Evolutionary conservation across 30 jellyfish, hydroid and myxozoan genomes (phyloP).

Genomic region (Rhopilema esculentum): DNA sequence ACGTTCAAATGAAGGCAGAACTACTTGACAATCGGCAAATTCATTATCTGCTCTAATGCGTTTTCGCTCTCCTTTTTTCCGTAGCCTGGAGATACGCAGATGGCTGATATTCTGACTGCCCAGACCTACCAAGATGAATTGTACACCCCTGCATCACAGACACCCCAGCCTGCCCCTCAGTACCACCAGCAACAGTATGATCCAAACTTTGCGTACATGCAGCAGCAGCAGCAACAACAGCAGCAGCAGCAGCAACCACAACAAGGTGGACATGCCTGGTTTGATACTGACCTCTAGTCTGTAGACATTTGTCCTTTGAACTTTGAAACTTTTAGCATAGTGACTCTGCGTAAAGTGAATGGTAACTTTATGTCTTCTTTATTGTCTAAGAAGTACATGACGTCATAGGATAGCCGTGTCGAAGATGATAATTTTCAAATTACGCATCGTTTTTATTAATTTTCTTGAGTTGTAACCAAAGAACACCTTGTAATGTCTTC

Average conservation of each 20-base stretch:
- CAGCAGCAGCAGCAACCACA: slow-evolving; percentile 83
- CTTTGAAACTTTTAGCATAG: slow-evolving; percentile 4
- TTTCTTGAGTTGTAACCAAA: background rate
- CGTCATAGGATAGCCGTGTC: background rate
- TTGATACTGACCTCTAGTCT: slow-evolving; percentile 89
- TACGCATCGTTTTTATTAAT: background rate
- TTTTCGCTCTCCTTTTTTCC: too few species aligned
- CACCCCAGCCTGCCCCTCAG: slow-evolving; percentile 75
- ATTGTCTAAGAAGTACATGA: background rate
- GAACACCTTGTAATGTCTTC: background rate
- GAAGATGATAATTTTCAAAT: slow-evolving; percentile 2
- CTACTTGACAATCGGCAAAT: too few species aligned
- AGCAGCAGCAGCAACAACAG: slow-evolving; percentile 73
- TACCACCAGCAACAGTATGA: slow-evolving; percentile 79
- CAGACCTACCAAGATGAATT: slow-evolving; percentile 97
- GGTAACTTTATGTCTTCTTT: slow-evolving; percentile 17
- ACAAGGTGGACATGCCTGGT: slow-evolving; percentile 94
- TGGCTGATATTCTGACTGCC: slow-evolving; percentile 99
- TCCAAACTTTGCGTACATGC: slow-evolving; percentile 75
- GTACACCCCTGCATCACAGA: slow-evolving; percentile 87
- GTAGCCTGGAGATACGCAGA: slow-evolving; percentile 99
- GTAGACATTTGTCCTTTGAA: slow-evolving; percentile 28
- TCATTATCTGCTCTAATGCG: too few species aligned
- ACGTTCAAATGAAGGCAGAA: too few species aligned
- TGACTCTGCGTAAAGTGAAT: slow-evolving; percentile 29